Percentiles rank a stretch among this genome's conserved stretches.
Conservation (phyloP, 2,113 vertebrate species). For the Crotalus viridis region DNA sequence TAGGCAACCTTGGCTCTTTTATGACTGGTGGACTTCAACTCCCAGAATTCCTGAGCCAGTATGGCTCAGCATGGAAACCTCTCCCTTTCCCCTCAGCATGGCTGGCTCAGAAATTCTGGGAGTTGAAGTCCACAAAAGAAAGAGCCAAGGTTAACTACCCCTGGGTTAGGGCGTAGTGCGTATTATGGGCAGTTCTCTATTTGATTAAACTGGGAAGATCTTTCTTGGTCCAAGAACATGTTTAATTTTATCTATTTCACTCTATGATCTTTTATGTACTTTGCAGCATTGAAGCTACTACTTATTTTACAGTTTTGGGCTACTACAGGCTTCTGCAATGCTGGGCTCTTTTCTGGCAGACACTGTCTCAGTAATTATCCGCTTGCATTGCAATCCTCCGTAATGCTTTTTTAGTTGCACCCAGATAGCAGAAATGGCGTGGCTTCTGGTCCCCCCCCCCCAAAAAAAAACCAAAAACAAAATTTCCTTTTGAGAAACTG, state of each 20-base stretch:
- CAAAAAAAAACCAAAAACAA: neutral
- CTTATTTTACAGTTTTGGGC: constrained; percentile 15
- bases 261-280: neutral
- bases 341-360: neutral
- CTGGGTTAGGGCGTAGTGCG: too few relatives aligned
- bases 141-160: too few relatives aligned
- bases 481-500: neutral
- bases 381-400: neutral
- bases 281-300: neutral
- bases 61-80: too few relatives aligned
- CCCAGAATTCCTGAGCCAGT: too few relatives aligned
- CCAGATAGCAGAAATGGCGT: neutral
- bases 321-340: neutral
- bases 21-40: too few relatives aligned
- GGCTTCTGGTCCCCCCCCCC: neutral
- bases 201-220: neutral
- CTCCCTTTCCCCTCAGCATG: too few relatives aligned
- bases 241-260: neutral
- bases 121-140: too few relatives aligned
- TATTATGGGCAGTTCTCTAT: neutral
- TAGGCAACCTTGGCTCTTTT: too few relatives aligned
- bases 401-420: neutral
- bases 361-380: neutral
- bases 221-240: too few relatives aligned
- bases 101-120: too few relatives aligned